Conservation (phyloP, 1,140 invertebrate species). For the Callitettix versicolor region DNA sequence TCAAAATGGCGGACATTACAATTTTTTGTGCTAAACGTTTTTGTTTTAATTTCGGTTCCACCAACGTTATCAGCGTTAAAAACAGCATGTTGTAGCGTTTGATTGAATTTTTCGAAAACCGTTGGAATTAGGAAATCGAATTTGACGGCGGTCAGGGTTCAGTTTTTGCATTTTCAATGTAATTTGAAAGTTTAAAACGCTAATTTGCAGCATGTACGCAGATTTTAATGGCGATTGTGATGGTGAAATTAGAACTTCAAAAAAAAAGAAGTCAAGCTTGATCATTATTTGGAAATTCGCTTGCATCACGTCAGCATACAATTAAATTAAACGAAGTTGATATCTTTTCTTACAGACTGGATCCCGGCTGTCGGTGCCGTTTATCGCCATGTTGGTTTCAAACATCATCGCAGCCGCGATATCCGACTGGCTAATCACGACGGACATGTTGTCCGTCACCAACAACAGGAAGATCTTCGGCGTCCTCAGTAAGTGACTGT, state of each 20-base stretch:
- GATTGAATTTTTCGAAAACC: no score
- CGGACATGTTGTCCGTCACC: slow-evolving; percentile 42
- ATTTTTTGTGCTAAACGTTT: no score
- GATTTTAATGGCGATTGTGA: background rate
- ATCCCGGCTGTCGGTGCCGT: slow-evolving; percentile 27
- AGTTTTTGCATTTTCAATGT: no score
- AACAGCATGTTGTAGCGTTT: no score
- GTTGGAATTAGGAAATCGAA: no score
- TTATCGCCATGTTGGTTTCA: slow-evolving; percentile 28
- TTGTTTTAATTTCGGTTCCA: no score
- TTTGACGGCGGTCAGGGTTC: no score
- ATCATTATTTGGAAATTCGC: background rate
- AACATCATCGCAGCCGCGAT: slow-evolving; percentile 38
- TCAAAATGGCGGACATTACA: no score
- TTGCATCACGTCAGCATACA: background rate
- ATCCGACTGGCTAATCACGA: slow-evolving; percentile 53
- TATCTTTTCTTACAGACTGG: slow-evolving; percentile 31
- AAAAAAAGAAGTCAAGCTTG: background rate
- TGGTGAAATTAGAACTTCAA: background rate
- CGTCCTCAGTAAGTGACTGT: slow-evolving; percentile 15
- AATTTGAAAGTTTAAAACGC: background rate
- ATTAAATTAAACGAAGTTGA: background rate
- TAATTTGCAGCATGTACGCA: background rate
- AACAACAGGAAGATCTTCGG: slow-evolving; percentile 59
- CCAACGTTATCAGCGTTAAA: no score